A percentile compares a stretch with the other conserved stretches of the same genome.
phyloP scores from a whole-genome alignment of 2,888 invertebrate species.

The Diarsia rubi region DNA sequence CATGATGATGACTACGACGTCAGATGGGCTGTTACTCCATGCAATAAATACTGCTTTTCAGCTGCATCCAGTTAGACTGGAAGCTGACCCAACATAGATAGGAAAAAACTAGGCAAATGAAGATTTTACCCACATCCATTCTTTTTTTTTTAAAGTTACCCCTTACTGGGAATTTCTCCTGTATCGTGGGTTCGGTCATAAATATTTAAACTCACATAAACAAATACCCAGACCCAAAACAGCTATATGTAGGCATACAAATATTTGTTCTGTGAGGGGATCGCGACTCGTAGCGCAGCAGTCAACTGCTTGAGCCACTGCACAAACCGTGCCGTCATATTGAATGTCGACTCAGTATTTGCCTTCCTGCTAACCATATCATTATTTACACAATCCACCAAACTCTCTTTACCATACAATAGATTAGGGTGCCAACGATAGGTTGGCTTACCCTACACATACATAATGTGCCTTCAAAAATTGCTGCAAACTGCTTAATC shows the following conservation, averaged over 20 bases:
- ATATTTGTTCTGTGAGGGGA: too few species aligned
- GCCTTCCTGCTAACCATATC: neutral
- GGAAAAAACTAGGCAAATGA: neutral
- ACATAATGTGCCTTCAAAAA: slow-evolving; percentile 5
- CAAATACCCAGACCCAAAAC: too few species aligned
- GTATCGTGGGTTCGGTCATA: too few species aligned
- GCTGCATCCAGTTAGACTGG: neutral
- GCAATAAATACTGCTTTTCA: neutral
- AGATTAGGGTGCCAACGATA: neutral
- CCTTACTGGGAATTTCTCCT: too few species aligned
- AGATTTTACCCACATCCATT: neutral
- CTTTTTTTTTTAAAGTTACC: too few species aligned
- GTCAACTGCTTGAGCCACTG: too few species aligned
- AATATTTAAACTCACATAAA: too few species aligned
- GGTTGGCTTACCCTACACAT: neutral
- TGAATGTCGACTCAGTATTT: neutral
- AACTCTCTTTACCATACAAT: neutral
- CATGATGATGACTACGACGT: too few species aligned
- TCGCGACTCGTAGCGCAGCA: too few species aligned
- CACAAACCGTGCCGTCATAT: too few species aligned
- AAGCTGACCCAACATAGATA: neutral
- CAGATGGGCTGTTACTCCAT: too few species aligned
- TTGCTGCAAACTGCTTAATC: slow-evolving; percentile 38
- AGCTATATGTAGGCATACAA: too few species aligned
- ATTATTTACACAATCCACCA: neutral